These are phyloP conservation scores for Vipera latastei DNA, from an alignment of 2,797 vertebrate genomes.

Conservation along the genomic window DNA sequence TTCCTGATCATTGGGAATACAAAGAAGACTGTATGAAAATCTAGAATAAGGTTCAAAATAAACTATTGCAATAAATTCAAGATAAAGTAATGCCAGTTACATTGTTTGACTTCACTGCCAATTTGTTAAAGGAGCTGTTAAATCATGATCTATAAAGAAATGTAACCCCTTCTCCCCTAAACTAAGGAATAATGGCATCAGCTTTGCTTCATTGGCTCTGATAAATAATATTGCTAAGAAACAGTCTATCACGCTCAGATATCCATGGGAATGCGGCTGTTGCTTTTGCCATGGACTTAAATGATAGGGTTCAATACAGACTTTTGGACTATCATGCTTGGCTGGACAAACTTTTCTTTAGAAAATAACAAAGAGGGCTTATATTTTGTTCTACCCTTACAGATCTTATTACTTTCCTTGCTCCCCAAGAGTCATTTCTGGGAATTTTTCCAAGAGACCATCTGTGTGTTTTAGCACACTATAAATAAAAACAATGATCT, in stretches of 20 bases:
- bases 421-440: constrained; percentile 38
- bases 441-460: constrained; percentile 46
- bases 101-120: not conserved
- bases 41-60: not conserved
- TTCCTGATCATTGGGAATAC: not conserved
- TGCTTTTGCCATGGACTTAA: not conserved
- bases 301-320: not conserved
- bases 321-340: constrained; percentile 10
- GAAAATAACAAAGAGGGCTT: constrained; percentile 30
- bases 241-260: not conserved
- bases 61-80: not conserved
- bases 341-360: constrained; percentile 34
- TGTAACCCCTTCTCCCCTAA: not conserved
- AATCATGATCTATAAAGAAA: not conserved
- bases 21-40: not conserved
- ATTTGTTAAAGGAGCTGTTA: not conserved
- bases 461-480: constrained; percentile 41
- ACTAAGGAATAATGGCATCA: not conserved
- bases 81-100: not conserved
- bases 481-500: constrained; percentile 30
- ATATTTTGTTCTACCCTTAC: constrained; percentile 40
- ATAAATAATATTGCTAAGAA: constrained; percentile 4
- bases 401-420: constrained; percentile 32
- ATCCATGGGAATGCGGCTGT: not conserved
- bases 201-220: not conserved